Evolutionary conservation across 53 echinoderm and acorn worm genomes (phyloP), one percentile per base, ranked within the genome.

Genomic region (Stichopus horrens): DNA sequence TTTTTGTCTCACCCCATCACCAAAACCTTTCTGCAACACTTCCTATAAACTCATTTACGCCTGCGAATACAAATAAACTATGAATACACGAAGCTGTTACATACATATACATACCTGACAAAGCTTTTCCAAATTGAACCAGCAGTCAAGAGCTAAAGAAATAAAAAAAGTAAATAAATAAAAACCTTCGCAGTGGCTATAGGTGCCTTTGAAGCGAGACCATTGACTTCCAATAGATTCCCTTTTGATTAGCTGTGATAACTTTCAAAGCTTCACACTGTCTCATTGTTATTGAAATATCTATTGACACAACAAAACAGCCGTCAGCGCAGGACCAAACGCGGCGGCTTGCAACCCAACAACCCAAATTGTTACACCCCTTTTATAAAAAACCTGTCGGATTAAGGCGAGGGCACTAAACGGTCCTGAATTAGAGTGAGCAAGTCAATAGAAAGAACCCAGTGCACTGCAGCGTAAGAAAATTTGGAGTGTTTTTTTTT

Each of bases 261-360:
- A 81, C 16, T 81, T 81, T 81, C 81, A 81, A 55, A 81, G 57
- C 81, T 81, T 81, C 81, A 81, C 81, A 81, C 81, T 55, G 56
- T 58, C 22, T 3, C 19, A 56, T 81, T 81, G 81, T 81, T 57
- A 81, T 81, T 81, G 58, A 81, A 81, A 81, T 81, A 81, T 22
- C 81, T 81, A 81, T 81, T 81, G 57, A 81, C 81, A 81, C 57
- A 81, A 81, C 81, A 81, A 81, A 81, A 81, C 81, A 18, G 57
- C 81, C 81, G 81, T 55, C 57, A 22, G 21, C 71, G n/a, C 57
- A 21, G 57, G 22, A 56, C 56, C 81, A 56, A 23, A 4, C 55
- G 57, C 56, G 37, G 37, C 37, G 37, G 37, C 37, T 37, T 37
- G 37, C 37, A 37, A 79, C 56, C 78, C 78, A 37, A 78, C 78